Evolutionary conservation across 2,888 invertebrate genomes (phyloP).

Genomic region (Drosophila mimetica): DNA sequence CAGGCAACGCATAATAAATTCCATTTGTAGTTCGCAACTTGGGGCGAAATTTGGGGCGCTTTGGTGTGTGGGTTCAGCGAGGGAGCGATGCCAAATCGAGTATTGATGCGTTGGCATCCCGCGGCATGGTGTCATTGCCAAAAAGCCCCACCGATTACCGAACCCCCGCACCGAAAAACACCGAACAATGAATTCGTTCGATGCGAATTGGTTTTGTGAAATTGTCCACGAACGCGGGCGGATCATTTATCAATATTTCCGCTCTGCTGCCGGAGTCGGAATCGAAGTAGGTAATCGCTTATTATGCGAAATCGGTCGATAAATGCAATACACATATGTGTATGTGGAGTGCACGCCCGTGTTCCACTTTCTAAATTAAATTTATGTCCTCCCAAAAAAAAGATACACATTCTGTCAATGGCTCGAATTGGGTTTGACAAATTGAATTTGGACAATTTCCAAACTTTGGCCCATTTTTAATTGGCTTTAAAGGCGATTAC

Average conservation of each 20-base stretch:
- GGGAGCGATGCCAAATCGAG: slow-evolving; percentile 60
- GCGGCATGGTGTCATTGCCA: slow-evolving; percentile 53
- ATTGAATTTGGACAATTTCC: slow-evolving; percentile 31
- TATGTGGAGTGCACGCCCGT: slow-evolving; percentile 11
- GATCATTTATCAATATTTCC: slow-evolving; percentile 81
- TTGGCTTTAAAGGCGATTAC: slow-evolving; percentile 56
- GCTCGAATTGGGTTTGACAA: slow-evolving; percentile 21
- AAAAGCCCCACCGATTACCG: slow-evolving; percentile 15
- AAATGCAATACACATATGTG: slow-evolving; percentile 32
- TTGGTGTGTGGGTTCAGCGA: background rate
- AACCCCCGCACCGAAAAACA: slow-evolving; percentile 40
- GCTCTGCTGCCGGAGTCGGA: slow-evolving; percentile 49
- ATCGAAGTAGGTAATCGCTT: slow-evolving; percentile 61
- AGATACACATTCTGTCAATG: slow-evolving; percentile 18
- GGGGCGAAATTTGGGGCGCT: slow-evolving; percentile 26
- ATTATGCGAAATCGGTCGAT: slow-evolving; percentile 60
- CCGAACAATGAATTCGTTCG: slow-evolving; percentile 68
- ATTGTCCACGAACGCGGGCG: slow-evolving; percentile 62
- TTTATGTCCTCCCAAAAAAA: slow-evolving; percentile 12
- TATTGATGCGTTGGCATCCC: slow-evolving; percentile 74
- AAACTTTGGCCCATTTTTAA: slow-evolving; percentile 49
- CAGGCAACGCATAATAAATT: slow-evolving; percentile 76
- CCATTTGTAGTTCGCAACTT: slow-evolving; percentile 70
- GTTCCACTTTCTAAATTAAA: slow-evolving; percentile 28
- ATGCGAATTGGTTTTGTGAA: slow-evolving; percentile 52